Percentiles rank a stretch among this genome's conserved stretches.
These are phyloP conservation scores for Bucorvus abyssinicus DNA, from an alignment of 2,797 vertebrate genomes.

Conservation along the genomic window DNA sequence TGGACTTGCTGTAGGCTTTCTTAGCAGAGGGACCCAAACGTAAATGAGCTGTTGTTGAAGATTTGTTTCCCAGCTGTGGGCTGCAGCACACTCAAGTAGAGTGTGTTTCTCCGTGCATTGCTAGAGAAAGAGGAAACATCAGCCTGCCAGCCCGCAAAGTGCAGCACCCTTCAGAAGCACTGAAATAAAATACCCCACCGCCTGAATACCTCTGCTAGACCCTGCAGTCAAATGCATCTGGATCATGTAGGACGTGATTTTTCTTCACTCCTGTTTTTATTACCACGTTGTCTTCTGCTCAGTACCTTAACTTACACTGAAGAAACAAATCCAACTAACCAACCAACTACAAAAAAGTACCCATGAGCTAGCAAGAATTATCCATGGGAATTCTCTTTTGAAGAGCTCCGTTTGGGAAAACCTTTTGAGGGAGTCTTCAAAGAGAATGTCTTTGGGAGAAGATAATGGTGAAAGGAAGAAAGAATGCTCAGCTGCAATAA, in stretches of 20 bases:
- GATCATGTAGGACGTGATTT: not conserved
- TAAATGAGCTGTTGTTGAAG: not conserved
- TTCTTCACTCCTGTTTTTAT: not conserved
- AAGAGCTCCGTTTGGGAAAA: not conserved
- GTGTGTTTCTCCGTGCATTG: fast-evolving
- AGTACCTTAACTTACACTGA: not conserved
- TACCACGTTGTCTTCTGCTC: not conserved
- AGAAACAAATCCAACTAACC: not conserved
- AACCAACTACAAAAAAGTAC: not conserved
- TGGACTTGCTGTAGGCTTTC: not conserved
- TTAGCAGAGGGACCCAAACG: not conserved
- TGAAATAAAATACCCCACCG: not conserved
- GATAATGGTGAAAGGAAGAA: not conserved
- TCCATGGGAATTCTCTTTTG: not conserved
- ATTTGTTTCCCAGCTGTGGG: not conserved
- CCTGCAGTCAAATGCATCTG: not conserved
- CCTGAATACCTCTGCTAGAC: not conserved
- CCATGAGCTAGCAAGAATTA: not conserved
- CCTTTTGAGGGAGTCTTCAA: not conserved
- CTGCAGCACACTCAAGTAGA: not conserved
- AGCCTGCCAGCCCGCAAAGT: fast-evolving
- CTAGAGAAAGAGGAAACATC: not conserved
- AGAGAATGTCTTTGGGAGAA: not conserved
- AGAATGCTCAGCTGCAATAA: not conserved
- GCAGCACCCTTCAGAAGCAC: not conserved